A percentile compares a stretch with the other conserved stretches of the same genome.
Evolutionary conservation across 2,113 vertebrate genomes (phyloP).

Genomic region (Naja naja): DNA sequence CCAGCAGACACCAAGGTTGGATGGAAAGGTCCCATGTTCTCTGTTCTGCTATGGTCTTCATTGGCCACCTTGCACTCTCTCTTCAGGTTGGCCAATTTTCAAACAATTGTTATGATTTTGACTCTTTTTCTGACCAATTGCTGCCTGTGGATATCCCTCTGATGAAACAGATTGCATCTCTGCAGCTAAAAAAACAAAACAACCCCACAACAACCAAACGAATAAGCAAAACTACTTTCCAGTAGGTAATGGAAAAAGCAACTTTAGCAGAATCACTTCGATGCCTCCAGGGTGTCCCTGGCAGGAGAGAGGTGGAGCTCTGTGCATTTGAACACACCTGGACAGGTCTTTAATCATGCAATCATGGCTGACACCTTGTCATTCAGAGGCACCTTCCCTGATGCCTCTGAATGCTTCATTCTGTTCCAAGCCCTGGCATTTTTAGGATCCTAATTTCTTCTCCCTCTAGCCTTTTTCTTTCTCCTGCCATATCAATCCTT

Average conservation of each 20-base stretch:
- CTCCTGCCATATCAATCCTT: constrained; percentile 71
- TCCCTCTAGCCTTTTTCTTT: constrained; percentile 44
- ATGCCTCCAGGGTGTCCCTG: constrained; percentile 1
- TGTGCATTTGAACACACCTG: background rate
- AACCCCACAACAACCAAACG: background rate
- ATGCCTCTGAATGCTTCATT: constrained; percentile 21
- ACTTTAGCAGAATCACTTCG: constrained; percentile 66
- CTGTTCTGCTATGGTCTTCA: background rate
- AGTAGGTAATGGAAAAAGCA: constrained; percentile 54
- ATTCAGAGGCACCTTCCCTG: background rate
- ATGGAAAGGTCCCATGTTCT: background rate
- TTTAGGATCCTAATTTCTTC: constrained; percentile 68
- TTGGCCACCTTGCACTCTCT: background rate
- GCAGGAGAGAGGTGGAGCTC: background rate
- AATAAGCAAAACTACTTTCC: background rate
- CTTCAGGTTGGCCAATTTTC: constrained; percentile 3
- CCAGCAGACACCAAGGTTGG: background rate
- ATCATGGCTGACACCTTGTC: background rate
- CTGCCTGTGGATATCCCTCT: constrained; percentile 42
- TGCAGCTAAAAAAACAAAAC: constrained; percentile 27
- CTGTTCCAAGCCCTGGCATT: constrained; percentile 61
- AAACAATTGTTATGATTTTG: constrained; percentile 33
- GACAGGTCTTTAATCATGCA: background rate
- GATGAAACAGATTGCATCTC: constrained; percentile 56
- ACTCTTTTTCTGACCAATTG: constrained; percentile 50